Conservation (phyloP, 2,888 invertebrate genomes). For the Pristionchus arcanus region DNA sequence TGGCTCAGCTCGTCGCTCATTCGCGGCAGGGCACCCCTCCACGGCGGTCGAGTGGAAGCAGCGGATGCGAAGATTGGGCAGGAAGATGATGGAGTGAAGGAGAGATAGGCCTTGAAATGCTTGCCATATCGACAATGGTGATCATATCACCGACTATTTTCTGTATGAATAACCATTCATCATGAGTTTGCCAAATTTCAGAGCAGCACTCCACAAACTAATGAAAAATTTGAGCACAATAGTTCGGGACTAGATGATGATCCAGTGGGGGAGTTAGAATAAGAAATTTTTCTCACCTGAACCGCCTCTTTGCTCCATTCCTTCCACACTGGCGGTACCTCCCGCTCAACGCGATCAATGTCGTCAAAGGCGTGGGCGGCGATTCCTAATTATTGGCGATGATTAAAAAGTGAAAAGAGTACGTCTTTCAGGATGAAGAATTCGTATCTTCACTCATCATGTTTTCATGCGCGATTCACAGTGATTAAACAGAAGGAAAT, state of each 20-base stretch:
- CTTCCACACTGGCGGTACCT: conserved; percentile 37
- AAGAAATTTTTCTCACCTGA: not conserved
- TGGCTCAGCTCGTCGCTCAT: conserved; percentile 49
- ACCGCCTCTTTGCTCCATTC: conserved; percentile 39
- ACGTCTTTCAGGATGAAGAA: no score
- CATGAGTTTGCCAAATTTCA: no score
- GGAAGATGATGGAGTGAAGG: not conserved
- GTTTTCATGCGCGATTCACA: no score
- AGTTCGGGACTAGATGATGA: no score
- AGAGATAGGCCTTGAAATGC: conserved; percentile 7
- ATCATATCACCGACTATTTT: no score
- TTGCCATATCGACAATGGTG: no score
- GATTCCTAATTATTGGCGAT: conserved; percentile 36
- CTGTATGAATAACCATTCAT: no score
- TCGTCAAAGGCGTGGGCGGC: not conserved
- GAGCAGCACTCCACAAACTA: no score
- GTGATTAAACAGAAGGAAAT: not conserved
- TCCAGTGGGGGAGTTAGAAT: not conserved
- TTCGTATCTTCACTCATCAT: no score
- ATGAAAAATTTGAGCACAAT: no score
- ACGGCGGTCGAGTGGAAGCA: conserved; percentile 51
- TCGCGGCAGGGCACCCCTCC: conserved; percentile 49
- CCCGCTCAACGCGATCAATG: not conserved
- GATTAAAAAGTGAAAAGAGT: no score
- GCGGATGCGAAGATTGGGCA: not conserved